Base-by-base conservation (phyloP, 2,113 vertebrate species). In the Carassius auratus region DNA sequence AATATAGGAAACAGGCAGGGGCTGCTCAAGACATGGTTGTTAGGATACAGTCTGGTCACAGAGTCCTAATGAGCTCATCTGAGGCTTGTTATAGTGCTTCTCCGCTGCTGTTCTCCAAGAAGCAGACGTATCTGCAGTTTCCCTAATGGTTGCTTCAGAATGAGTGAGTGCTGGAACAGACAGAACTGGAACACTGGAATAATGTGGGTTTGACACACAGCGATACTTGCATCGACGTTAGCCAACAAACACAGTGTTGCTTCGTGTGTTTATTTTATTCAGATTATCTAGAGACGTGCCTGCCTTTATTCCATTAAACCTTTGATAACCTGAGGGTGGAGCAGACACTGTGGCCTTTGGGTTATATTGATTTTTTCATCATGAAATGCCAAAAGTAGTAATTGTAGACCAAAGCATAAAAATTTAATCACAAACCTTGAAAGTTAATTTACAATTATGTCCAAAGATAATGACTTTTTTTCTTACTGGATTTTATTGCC, bases 31-130 rank as follows among this genome's bases (percentile, higher is more conserved):
- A 86, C 50, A 76, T 38, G 30, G 85, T 90, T 84, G 81, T 88
- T 87, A 82, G 73, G 85, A 88, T 66, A 85, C 76, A 5, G 68
- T 36, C 5, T 71, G 62, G 77, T 76, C 77, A 59, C 66, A 48
- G 21, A 59, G 82, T 73, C 84, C 64, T 91, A 91, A 91, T 91
- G 87, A 91, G 86, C 87, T 85, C 88, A 88, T 88, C n/a, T 21
- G 90, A 89, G 90, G 87, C 88, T 91, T 86, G 87, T 89, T 88
- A 88, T 55, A 81, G 83, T 45, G 26, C 64, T 76, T 71, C 79
- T 88, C 50, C 45, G 36, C 57, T 12, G 48, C 36, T 68, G 45
- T 86, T 76, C 66, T 87, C 77, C 36, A 68, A 73, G 78, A 85
- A 79, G 73, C 71, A 84, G 59, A 62, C 55, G 38, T n/a, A 33